Evolutionary conservation across 2,113 vertebrate genomes (phyloP), one percentile per base, ranked within the genome.

Genomic region (Argyrosomus japonicus): DNA sequence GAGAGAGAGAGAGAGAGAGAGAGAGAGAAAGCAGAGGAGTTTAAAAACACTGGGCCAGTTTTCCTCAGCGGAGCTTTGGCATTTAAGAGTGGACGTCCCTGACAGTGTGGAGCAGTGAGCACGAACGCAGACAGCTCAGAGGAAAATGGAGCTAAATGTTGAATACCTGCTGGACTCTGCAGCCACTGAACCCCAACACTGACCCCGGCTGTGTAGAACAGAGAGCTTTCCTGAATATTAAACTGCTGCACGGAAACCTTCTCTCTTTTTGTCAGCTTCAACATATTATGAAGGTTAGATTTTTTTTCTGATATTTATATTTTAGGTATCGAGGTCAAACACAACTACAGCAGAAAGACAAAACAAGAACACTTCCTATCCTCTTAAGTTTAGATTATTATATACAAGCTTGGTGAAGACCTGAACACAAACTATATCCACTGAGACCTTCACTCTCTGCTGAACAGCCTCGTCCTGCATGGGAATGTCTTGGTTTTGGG

Each of bases 111-210:
- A 79, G 67, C 64, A 74, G 80, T 6, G 18, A 86, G 89, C 87
- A 77, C 76, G 79, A 87, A 84, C 83, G 70, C 18, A 74, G 68
- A 65, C 62, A 19, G 75, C 84, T 84, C 63, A 21, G 53, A 89
- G 84, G 79, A 75, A 86, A 88, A 79, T 21, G 82, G 79, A 85
- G 85, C 75, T 77, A 82, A 86, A 87, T 82, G 89, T 68, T 75
- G 77, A 89, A 87, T 67, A 83, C 64, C 83, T 88, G 83, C 89
- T 77, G 83, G 79, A 75, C 64, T 68, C 68, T 68, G 71, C 2
- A 68, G 71, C 29, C 71, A 19, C 27, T 62, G 63, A 86, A 87
- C 83, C 84, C 71, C 32, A 36, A 78, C 86, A 69, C 68, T 63
- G 88, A 90, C 85, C 87, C 74, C 1, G 68, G 56, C 27, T 64